These are phyloP conservation scores for Etia nguti DNA, from an alignment of 2,113 vertebrate genomes.

Conservation along the genomic window DNA sequence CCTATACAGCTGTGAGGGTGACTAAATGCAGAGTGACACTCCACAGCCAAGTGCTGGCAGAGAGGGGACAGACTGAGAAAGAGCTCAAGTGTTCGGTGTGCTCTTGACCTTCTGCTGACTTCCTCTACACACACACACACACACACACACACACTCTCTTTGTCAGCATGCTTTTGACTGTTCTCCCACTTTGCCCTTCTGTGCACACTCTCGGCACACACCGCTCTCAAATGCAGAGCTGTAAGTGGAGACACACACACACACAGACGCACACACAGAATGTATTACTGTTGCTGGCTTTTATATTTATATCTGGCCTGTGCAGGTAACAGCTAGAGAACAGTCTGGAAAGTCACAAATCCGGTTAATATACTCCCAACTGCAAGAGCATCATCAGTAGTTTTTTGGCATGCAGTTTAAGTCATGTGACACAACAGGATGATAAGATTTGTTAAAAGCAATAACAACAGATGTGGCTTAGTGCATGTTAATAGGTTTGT, in stretches of 20 bases:
- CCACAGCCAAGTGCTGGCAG: not conserved
- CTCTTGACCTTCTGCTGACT: constrained; percentile 16
- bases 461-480: not conserved
- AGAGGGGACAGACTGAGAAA: not conserved
- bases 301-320: not conserved
- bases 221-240: not conserved
- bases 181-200: not conserved
- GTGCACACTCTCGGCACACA: not conserved
- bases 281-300: not conserved
- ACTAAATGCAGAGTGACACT: not conserved
- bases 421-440: not conserved
- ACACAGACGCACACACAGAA: not conserved
- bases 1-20: not conserved
- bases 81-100: not conserved
- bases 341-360: not conserved
- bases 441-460: not conserved
- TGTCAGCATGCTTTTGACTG: not conserved
- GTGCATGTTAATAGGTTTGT: fast-evolving
- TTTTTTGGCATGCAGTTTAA: not conserved
- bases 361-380: not conserved
- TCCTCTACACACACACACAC: not conserved
- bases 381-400: not conserved
- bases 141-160: not conserved
- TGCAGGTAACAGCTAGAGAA: not conserved
- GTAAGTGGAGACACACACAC: not conserved